Evolutionary conservation across 2,113 vertebrate species (phyloP).

Genomic region (Otolemur garnettii): DNA sequence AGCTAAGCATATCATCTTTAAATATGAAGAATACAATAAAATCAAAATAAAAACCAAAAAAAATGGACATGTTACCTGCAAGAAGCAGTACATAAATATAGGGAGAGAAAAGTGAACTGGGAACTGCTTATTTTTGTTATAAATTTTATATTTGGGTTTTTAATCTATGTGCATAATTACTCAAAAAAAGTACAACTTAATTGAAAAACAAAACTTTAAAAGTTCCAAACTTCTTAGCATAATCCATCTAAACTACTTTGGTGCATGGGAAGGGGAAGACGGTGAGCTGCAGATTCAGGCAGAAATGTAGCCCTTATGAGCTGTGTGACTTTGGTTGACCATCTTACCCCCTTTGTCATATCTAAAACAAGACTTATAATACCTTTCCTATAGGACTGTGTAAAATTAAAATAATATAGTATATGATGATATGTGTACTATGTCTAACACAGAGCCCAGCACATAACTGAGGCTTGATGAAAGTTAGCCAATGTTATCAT

Average conservation of each 20-base stretch:
- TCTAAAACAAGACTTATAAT: background rate
- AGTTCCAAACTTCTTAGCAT: background rate
- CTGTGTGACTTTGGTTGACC: background rate
- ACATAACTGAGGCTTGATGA: background rate
- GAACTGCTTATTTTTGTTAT: background rate
- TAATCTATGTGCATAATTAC: background rate
- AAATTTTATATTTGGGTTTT: slow-evolving; percentile 41
- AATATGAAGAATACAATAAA: background rate
- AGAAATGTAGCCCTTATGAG: background rate
- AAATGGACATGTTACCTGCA: background rate
- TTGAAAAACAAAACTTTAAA: slow-evolving; percentile 60
- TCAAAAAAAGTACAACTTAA: slow-evolving; percentile 30
- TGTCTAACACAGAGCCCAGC: background rate
- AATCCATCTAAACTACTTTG: background rate
- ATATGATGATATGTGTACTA: background rate
- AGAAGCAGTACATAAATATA: background rate
- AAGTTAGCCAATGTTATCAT: background rate
- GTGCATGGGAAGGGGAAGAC: background rate
- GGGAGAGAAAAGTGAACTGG: background rate
- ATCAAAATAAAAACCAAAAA: background rate
- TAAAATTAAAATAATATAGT: background rate
- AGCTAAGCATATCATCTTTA: background rate
- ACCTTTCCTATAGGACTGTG: background rate
- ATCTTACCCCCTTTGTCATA: background rate
- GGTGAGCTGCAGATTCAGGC: slow-evolving; percentile 1